Conservation (phyloP, 2,888 invertebrate genomes). For the Scaptodrosophila latifasciaeformis region DNA sequence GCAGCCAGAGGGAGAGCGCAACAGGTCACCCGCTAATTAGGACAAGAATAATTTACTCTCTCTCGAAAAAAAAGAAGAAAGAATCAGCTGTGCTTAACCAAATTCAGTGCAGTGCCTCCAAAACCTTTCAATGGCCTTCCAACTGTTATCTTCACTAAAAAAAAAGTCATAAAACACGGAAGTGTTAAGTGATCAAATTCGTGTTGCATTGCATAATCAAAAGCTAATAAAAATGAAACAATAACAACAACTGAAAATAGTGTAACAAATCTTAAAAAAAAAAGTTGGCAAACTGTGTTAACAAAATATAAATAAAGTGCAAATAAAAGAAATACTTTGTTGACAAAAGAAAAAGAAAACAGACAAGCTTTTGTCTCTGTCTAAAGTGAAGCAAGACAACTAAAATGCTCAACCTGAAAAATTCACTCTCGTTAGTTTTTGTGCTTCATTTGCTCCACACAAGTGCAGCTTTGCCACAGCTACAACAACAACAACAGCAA, state of each 20-base stretch:
- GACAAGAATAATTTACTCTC: constrained; percentile 44
- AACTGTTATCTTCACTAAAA: constrained; percentile 14
- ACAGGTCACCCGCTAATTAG: constrained; percentile 39
- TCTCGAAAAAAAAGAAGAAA: too few relatives aligned
- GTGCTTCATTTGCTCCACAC: constrained; percentile 42
- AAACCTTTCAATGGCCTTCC: constrained; percentile 30
- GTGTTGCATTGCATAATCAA: constrained; percentile 41
- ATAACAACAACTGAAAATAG: constrained; percentile 33
- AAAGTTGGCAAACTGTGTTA: constrained; percentile 35
- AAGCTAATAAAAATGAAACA: constrained; percentile 23
- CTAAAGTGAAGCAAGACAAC: background rate
- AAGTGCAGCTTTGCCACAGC: constrained; percentile 30
- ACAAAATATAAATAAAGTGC: too few relatives aligned
- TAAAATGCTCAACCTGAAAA: constrained; percentile 52
- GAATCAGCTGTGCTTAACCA: constrained; percentile 11
- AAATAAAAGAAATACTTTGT: too few relatives aligned
- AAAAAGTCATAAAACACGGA: constrained; percentile 21
- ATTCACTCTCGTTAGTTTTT: constrained; percentile 47
- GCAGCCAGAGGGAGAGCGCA: constrained; percentile 2
- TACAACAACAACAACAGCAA: constrained; percentile 26
- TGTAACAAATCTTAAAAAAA: constrained; percentile 46
- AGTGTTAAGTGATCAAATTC: constrained; percentile 20
- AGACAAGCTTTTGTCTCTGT: too few relatives aligned
- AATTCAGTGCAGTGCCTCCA: constrained; percentile 10
- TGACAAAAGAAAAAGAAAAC: too few relatives aligned